A percentile compares a stretch with the other conserved stretches of the same genome.
Evolutionary conservation across 2,888 invertebrate species (phyloP).

Genomic region (Platycnemis pennipes): DNA sequence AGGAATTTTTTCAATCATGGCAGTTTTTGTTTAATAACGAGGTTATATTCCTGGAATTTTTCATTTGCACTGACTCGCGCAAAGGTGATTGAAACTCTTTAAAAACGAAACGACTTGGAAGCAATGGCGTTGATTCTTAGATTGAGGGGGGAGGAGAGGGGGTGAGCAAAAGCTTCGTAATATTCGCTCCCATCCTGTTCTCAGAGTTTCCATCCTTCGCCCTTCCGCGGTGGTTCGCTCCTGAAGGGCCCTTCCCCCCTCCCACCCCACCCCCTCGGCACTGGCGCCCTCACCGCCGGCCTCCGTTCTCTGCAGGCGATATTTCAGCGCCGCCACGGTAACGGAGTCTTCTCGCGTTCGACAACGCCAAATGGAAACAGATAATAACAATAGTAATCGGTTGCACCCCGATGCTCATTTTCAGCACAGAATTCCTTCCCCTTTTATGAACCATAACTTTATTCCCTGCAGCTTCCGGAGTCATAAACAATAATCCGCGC

Average conservation of each 20-base stretch:
- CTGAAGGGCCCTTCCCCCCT: too few relatives aligned
- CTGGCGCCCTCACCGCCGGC: background rate
- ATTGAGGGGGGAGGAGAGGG: too few relatives aligned
- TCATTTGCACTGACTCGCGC: too few relatives aligned
- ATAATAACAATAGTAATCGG: conserved; percentile 24
- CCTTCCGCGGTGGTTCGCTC: background rate
- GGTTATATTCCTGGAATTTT: too few relatives aligned
- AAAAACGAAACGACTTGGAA: too few relatives aligned
- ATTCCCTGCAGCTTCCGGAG: background rate
- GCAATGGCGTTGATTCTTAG: too few relatives aligned
- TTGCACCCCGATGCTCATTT: background rate
- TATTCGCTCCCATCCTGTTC: too few relatives aligned
- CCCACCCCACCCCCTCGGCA: background rate
- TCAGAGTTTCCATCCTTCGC: too few relatives aligned
- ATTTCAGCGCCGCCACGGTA: background rate
- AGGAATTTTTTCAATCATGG: too few relatives aligned
- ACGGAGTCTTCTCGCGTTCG: background rate
- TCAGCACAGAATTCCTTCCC: background rate
- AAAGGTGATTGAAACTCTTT: too few relatives aligned
- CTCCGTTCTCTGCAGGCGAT: background rate
- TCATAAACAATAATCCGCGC: background rate
- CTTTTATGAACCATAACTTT: conserved; percentile 24
- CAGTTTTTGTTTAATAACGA: too few relatives aligned
- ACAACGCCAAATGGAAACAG: conserved; percentile 3
- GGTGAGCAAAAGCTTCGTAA: too few relatives aligned